Percentiles rank a stretch among this genome's conserved stretches.
phyloP scores from a whole-genome alignment of 2,888 invertebrate genomes.

The Halictus quadricinctus region DNA sequence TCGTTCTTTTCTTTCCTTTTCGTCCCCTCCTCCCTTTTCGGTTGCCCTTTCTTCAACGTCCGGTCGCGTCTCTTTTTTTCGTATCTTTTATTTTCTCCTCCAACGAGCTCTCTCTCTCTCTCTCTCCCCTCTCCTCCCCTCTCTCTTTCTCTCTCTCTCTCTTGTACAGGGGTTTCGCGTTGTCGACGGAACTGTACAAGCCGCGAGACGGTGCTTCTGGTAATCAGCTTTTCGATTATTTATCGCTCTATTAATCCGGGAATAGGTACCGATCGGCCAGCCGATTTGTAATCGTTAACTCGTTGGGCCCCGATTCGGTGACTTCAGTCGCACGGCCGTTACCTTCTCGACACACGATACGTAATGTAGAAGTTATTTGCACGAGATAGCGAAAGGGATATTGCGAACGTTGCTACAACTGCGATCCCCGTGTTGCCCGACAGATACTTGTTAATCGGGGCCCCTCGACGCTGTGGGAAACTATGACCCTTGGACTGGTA shows the following conservation, averaged over 20 bases:
- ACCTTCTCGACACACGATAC: conserved; percentile 37
- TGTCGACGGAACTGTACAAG: conserved; percentile 47
- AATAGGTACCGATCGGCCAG: conserved; percentile 77
- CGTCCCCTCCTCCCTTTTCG: conserved; percentile 1
- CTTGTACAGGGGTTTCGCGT: conserved; percentile 33
- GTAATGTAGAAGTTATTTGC: conserved; percentile 64
- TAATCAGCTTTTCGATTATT: conserved; percentile 80
- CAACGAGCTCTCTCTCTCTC: conserved; percentile 28
- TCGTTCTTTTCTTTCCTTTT: conserved; percentile 6
- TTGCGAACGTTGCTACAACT: conserved; percentile 48
- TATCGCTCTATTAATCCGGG: conserved; percentile 79
- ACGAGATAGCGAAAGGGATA: conserved; percentile 51
- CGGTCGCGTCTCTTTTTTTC: not conserved
- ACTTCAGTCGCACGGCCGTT: conserved; percentile 49
- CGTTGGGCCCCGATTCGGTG: conserved; percentile 62
- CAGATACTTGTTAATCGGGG: conserved; percentile 23
- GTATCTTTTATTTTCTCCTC: conserved; percentile 42
- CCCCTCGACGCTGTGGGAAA: conserved; percentile 10
- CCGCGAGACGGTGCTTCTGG: conserved; percentile 61
- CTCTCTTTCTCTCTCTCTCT: conserved; percentile 35
- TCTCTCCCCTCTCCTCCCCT: conserved; percentile 28
- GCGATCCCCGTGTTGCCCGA: conserved; percentile 53
- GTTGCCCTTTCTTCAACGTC: not conserved
- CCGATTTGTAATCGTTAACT: conserved; percentile 81
- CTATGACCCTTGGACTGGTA: not conserved